Evolutionary conservation across 2,888 invertebrate genomes (phyloP), one percentile per base, ranked within the genome.

Genomic region (Glaucopsyche alexis): DNA sequence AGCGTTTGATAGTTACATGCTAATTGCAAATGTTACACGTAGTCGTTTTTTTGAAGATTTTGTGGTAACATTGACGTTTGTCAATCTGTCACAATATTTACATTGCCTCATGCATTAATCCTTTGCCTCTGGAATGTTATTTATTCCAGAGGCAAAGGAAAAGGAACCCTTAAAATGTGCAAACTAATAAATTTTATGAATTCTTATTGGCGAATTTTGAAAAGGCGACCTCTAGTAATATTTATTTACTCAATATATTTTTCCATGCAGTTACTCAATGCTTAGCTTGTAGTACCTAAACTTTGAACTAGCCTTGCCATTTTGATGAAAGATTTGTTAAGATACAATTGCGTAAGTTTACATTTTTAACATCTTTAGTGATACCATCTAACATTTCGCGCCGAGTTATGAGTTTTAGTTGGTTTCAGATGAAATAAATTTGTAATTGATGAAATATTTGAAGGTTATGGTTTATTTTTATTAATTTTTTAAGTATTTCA

Each of bases 261-360:
- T 55, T 19, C 4, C 29, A 47, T 60, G 13, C 29, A 60, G 13
- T 60, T 29, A 29, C 60, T 29, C 60, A 60, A 60, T 8, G 66
- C 16, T 16, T 67, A 16, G 66, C 45, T 67, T n/a, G 45, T 13
- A 67, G 16, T 42, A n/a, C n/a, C n/a, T n/a, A 69, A 69, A 69
- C 19, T 69, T 69, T 69, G 69, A 67, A 67, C 45, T 29, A 69
- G 69, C 69, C 69, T 69, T 69, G 69, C 69, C 69, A 69, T 69
- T 69, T 60, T 29, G 19, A 47, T 49, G 29, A 47, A 47, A 69
- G 29, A 47, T 69, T 49, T 69, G 69, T 47, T 69, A 69, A 69
- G 69, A 45, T 47, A 42, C 7, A 14, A 47, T 69, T 69, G 69
- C 69, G 47, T 49, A 69, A 69, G 69, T 29, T 45, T 60, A 47